A percentile compares a stretch with the other conserved stretches of the same genome.
phyloP scores from a whole-genome alignment of 1,140 invertebrate genomes.

The Macrobrachium rosenbergii region DNA sequence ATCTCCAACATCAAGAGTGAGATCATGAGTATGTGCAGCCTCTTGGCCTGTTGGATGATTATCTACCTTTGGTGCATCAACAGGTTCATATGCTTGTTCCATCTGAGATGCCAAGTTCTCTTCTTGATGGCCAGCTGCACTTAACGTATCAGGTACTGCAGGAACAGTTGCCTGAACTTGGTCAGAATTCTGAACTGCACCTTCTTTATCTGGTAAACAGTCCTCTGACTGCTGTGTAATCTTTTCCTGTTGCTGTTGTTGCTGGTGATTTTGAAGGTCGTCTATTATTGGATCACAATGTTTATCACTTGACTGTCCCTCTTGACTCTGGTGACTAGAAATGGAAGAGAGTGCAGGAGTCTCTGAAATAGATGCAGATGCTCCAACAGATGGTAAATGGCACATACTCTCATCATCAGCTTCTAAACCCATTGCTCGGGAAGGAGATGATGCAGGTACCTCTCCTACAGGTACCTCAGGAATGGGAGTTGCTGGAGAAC shows the following conservation, averaged over 20 bases:
- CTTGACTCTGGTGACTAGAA: slow-evolving; percentile 57
- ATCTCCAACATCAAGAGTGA: slow-evolving; percentile 50
- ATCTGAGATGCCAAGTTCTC: slow-evolving; percentile 52
- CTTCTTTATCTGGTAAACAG: slow-evolving; percentile 22
- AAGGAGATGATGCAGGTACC: slow-evolving; percentile 2
- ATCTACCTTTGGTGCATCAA: slow-evolving; percentile 45
- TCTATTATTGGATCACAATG: slow-evolving; percentile 47
- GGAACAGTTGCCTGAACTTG: slow-evolving; percentile 33
- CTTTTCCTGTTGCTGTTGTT: slow-evolving; percentile 32
- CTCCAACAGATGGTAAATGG: slow-evolving; percentile 50
- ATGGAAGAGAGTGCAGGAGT: slow-evolving; percentile 40
- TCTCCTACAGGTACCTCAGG: slow-evolving; percentile 39
- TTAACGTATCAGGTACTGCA: slow-evolving; percentile 35
- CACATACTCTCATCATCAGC: slow-evolving; percentile 38
- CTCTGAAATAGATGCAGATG: slow-evolving; percentile 43
- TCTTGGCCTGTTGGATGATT: slow-evolving; percentile 52
- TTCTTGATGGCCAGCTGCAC: slow-evolving; percentile 45
- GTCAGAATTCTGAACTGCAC: slow-evolving; percentile 6
- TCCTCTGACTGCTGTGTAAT: slow-evolving; percentile 15
- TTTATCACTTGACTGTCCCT: slow-evolving; percentile 46
- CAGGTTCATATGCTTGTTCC: slow-evolving; percentile 50
- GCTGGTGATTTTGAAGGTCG: slow-evolving; percentile 24
- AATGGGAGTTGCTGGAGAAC: slow-evolving; percentile 37
- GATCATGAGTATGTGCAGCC: slow-evolving; percentile 52
- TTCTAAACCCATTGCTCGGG: slow-evolving; percentile 25